phyloP scores from a whole-genome alignment of 1,140 invertebrate species.

The Diorhabda sublineata region DNA sequence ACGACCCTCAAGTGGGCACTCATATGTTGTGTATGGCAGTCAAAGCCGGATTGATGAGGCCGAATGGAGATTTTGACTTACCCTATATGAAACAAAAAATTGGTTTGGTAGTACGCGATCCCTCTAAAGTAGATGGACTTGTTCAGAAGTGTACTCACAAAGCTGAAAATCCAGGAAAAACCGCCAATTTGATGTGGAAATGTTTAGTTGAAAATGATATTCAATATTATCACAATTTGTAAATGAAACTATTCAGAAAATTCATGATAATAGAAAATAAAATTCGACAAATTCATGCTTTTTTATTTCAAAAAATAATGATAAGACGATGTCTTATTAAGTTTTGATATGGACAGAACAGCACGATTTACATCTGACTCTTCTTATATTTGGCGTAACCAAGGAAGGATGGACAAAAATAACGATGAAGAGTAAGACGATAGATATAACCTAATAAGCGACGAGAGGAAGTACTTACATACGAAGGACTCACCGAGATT shows the following conservation, averaged over 20 bases:
- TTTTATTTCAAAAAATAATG: no score
- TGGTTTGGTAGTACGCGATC: background rate
- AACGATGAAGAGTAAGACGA: no score
- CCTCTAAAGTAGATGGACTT: slow-evolving; percentile 1
- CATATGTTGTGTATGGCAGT: slow-evolving; percentile 13
- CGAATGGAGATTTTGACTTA: slow-evolving; percentile 1
- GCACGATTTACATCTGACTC: no score
- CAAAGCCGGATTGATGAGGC: background rate
- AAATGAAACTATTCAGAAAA: background rate
- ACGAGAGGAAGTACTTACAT: no score
- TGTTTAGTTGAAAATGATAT: slow-evolving; percentile 11
- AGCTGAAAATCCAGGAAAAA: background rate
- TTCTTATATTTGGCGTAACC: no score
- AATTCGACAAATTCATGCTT: no score
- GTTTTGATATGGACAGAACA: no score
- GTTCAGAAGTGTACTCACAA: background rate
- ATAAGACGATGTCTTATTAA: no score
- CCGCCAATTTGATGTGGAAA: background rate
- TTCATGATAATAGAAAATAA: no score
- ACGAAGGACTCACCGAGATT: no score
- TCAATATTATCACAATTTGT: slow-evolving; percentile 7
- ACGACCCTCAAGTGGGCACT: slow-evolving; percentile 4
- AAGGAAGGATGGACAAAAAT: no score
- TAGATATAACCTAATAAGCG: no score
- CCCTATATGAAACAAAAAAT: background rate